phyloP scores from a whole-genome alignment of 1,140 invertebrate genomes.

The Latrodectus geometricus region DNA sequence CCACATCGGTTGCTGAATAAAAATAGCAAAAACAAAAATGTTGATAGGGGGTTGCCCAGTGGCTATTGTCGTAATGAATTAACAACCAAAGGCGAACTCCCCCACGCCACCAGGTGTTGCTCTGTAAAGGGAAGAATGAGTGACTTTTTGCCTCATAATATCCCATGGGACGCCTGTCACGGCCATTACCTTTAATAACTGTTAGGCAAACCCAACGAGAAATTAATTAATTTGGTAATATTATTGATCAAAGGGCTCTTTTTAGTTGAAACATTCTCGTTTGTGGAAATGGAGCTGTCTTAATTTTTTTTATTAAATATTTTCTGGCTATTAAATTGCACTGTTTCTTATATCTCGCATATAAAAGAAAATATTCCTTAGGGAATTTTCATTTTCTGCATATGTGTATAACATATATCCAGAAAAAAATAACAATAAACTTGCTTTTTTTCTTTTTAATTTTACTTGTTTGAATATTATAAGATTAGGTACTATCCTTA shows the following conservation, averaged over 20 bases:
- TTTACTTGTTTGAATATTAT: too few relatives aligned
- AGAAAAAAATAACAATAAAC: too few relatives aligned
- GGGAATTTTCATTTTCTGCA: too few relatives aligned
- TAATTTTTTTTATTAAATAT: too few relatives aligned
- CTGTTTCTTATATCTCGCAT: too few relatives aligned
- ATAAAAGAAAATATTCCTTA: too few relatives aligned
- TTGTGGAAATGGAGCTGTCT: background rate
- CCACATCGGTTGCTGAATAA: background rate
- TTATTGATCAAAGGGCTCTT: slow-evolving; percentile 20
- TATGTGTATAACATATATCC: too few relatives aligned
- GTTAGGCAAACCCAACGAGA: slow-evolving; percentile 55
- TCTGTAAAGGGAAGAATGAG: background rate
- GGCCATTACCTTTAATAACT: slow-evolving; percentile 57
- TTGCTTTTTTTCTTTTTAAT: too few relatives aligned
- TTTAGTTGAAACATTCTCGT: slow-evolving; percentile 7
- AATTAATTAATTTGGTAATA: slow-evolving; percentile 61
- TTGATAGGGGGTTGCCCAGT: slow-evolving; percentile 38
- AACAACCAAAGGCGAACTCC: slow-evolving; percentile 1
- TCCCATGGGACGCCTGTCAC: slow-evolving; percentile 43
- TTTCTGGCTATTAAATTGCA: too few relatives aligned
- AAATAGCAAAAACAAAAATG: slow-evolving; percentile 28
- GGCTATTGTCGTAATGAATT: slow-evolving; percentile 59
- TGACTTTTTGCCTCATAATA: slow-evolving; percentile 14
- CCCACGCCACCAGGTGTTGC: slow-evolving; percentile 36
- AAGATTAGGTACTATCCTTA: too few relatives aligned